Percentiles rank a stretch among this genome's conserved stretches.
These are phyloP conservation scores for Gallinago nigripennis DNA, from an alignment of 2,797 vertebrate genomes.

Conservation along the genomic window DNA sequence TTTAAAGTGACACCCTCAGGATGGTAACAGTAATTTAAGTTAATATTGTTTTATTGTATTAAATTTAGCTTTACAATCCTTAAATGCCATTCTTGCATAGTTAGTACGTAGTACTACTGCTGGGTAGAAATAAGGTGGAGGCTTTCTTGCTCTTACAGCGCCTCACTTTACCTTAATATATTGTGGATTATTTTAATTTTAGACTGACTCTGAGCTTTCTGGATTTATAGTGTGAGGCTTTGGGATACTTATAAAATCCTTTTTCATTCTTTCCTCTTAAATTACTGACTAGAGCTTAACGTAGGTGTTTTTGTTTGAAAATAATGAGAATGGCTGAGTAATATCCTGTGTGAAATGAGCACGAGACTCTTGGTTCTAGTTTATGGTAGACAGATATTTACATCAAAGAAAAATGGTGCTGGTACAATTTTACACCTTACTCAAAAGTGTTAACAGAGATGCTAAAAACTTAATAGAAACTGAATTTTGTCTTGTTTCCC, in stretches of 20 bases:
- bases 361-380: not conserved
- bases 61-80: not conserved
- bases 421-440: not conserved
- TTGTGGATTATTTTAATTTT: not conserved
- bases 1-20: not conserved
- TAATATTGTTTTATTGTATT: not conserved
- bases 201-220: not conserved
- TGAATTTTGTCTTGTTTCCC: not conserved
- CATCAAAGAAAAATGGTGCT: not conserved
- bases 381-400: not conserved
- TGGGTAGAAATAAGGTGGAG: not conserved
- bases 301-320: not conserved
- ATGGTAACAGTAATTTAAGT: not conserved
- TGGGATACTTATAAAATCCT: not conserved
- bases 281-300: not conserved
- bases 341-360: constrained; percentile 22
- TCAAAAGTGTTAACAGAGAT: not conserved
- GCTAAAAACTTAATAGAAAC: not conserved
- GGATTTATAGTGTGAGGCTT: constrained; percentile 1
- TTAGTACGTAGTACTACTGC: not conserved
- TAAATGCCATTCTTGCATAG: not conserved
- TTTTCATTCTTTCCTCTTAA: not conserved
- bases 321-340: not conserved
- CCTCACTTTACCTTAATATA: not conserved
- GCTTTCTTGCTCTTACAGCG: not conserved